Evolutionary conservation across 1,140 invertebrate genomes (phyloP).

Genomic region (Oedothorax gibbosus): DNA sequence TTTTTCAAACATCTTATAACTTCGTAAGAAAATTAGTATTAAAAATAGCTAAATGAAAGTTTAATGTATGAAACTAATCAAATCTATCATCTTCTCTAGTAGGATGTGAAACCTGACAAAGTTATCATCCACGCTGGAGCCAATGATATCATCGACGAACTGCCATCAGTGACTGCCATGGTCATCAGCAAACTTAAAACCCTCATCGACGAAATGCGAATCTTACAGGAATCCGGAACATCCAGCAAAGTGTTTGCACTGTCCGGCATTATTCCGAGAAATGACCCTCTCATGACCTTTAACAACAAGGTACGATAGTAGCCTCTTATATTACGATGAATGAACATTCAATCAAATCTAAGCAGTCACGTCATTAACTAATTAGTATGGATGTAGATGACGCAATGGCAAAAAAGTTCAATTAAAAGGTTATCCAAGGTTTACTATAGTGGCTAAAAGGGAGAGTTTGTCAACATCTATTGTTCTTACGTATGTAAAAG

Average conservation of each 20-base stretch:
- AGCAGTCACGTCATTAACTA: too few relatives aligned
- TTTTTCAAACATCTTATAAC: too few relatives aligned
- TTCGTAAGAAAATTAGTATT: too few relatives aligned
- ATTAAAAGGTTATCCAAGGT: too few relatives aligned
- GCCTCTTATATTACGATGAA: too few relatives aligned
- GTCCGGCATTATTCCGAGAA: slow-evolving; percentile 46
- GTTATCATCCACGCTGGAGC: slow-evolving; percentile 55
- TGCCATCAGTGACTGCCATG: background rate
- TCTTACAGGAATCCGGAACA: slow-evolving; percentile 18
- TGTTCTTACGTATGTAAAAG: too few relatives aligned
- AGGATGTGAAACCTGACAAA: slow-evolving; percentile 29
- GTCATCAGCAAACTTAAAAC: slow-evolving; percentile 41
- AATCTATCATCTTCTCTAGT: background rate
- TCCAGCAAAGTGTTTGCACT: slow-evolving; percentile 21
- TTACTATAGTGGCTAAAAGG: too few relatives aligned
- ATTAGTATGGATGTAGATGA: too few relatives aligned
- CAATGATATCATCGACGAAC: slow-evolving; percentile 55
- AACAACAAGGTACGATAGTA: slow-evolving; percentile 43
- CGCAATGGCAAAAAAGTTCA: too few relatives aligned
- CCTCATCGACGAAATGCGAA: slow-evolving; percentile 40
- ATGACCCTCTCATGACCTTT: slow-evolving; percentile 48
- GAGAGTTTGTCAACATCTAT: too few relatives aligned
- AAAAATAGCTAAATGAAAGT: too few relatives aligned
- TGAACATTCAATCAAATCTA: too few relatives aligned
- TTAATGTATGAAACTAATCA: background rate